These are phyloP conservation scores for Clangula hyemalis DNA, from an alignment of 2,797 vertebrate genomes.

Conservation along the genomic window DNA sequence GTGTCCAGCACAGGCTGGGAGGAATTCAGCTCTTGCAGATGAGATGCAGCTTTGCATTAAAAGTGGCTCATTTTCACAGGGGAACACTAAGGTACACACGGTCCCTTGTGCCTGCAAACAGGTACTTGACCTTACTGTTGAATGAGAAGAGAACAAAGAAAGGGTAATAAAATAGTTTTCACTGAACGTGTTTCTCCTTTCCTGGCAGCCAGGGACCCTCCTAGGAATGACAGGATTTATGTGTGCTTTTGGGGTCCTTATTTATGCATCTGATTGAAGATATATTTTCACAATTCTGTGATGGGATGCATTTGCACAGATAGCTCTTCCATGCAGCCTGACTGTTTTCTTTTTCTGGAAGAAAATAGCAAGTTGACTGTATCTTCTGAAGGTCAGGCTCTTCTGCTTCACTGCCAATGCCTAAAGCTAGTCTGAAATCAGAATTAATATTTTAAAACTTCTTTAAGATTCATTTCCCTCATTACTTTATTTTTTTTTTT, in stretches of 20 bases:
- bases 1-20: fast-evolving
- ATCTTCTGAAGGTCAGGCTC: conserved; percentile 22
- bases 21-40: background rate
- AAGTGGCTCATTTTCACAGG: fast-evolving
- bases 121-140: background rate
- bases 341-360: background rate
- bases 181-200: background rate
- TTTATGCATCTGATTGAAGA: background rate
- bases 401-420: conserved; percentile 19
- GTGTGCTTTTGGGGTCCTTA: background rate
- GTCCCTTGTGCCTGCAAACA: background rate
- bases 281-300: background rate
- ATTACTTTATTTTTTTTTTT: background rate
- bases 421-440: conserved; percentile 1
- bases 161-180: background rate
- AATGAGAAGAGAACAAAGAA: background rate
- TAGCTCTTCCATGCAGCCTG: background rate
- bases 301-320: fast-evolving
- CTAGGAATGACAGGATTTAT: background rate
- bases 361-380: background rate
- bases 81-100: fast-evolving
- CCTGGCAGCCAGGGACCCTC: background rate
- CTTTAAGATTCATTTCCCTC: background rate
- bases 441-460: conserved; percentile 17
- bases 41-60: fast-evolving